Conservation (phyloP, 2,888 invertebrate species). For the Agrotis segetum region DNA sequence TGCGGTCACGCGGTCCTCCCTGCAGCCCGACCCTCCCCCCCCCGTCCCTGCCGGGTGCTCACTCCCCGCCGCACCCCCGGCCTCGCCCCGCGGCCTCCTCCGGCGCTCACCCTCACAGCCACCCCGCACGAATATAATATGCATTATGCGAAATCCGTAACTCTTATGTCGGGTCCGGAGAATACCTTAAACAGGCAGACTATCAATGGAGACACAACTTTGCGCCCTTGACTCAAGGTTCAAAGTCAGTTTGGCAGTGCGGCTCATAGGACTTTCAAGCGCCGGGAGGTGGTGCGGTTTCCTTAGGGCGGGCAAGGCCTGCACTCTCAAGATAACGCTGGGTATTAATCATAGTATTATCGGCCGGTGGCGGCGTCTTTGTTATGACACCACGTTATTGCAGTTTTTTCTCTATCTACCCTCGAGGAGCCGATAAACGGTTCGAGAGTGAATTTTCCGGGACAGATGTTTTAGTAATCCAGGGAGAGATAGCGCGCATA, state of each 20-base stretch:
- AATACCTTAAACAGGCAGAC: conserved; percentile 81
- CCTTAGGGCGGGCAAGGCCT: conserved; percentile 82
- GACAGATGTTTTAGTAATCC: conserved; percentile 90
- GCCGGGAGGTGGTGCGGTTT: conserved; percentile 66
- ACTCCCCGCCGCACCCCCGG: conserved; percentile 68
- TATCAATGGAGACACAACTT: conserved; percentile 55
- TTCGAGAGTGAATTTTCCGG: conserved; percentile 90
- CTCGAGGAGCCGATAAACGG: conserved; percentile 84
- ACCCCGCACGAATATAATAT: conserved; percentile 87
- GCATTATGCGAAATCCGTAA: conserved; percentile 91
- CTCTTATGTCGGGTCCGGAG: conserved; percentile 86
- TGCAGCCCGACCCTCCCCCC: conserved; percentile 54
- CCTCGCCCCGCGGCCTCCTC: conserved; percentile 68
- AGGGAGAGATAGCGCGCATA: conserved; percentile 71
- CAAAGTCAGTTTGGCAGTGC: conserved; percentile 21
- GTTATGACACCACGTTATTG: conserved; percentile 91
- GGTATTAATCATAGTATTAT: conserved; percentile 91
- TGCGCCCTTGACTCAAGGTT: conserved; percentile 50
- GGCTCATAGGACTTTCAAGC: conserved; percentile 60
- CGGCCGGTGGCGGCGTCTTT: conserved; percentile 88
- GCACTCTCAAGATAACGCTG: conserved; percentile 90
- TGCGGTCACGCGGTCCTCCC: conserved; percentile 85
- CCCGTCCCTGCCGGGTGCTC: conserved; percentile 56
- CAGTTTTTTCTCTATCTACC: conserved; percentile 90
- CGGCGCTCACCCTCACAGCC: conserved; percentile 69